Evolutionary conservation across 2,797 vertebrate genomes (phyloP), one percentile per base, ranked within the genome.

Genomic region (Acanthornis magna): DNA sequence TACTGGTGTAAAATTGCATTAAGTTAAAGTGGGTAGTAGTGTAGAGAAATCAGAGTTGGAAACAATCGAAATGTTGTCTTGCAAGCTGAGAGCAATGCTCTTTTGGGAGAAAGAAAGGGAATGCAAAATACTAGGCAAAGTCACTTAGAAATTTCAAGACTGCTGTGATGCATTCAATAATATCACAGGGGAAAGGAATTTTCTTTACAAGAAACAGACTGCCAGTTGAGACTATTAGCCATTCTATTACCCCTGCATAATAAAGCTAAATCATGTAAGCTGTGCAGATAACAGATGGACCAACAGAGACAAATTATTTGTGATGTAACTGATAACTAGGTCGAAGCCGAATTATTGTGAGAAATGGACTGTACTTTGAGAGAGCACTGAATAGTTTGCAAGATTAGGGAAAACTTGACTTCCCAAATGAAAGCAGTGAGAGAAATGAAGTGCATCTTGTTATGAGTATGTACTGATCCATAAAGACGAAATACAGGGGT

Each of bases 301-400:
- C 74, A 94, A 78, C 38, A 86, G 70, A 93, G 89, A 89, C 62
- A 95, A 95, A 94, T 93, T 84, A 93, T 92, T 92, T 96, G 78
- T 95, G 92, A 94, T 91, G 75, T 61, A 92, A 85, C 67, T 48
- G 60, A 91, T 92, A 93, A 88, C 66, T 26, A 76, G 60, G 32
- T 85, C 3, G 2, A 84, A 88, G 75, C 43, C 81, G 74, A 93
- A 88, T 91, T 97, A 89, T 73, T 90, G 66, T 54, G 76, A 93
- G 76, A 86, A 90, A 92, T 86, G 65, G 45, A 84, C 32, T 77
- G 18, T 19, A 63, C 25, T 79, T 86, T 45, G 47, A 57, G 18
- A 82, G 45, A 91, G 5, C 70, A 61, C 11, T 32, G 34, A 42
- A 88, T 53, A 77, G 47, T 76, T 91, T 89, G 40, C 36, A 84